Conservation (phyloP, 2,888 invertebrate species). For the Peribatodes rhomboidaria region DNA sequence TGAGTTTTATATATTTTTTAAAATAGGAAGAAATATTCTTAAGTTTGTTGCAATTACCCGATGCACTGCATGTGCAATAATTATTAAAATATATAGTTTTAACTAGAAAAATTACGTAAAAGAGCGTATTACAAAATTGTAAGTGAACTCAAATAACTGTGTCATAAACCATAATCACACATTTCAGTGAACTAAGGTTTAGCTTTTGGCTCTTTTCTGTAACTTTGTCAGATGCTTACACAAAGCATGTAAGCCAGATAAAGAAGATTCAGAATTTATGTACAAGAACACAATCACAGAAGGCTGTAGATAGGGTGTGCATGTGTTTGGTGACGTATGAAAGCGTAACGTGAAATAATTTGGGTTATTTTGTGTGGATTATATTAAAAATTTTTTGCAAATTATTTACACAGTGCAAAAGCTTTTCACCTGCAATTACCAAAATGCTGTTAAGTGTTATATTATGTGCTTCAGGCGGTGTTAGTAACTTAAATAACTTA, state of each 20-base stretch:
- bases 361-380: constrained; percentile 7
- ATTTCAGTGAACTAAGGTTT: not conserved
- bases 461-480: constrained; percentile 39
- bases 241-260: constrained; percentile 37
- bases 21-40: not conserved
- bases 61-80: constrained; percentile 39
- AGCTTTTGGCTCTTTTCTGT: constrained; percentile 22
- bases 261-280: constrained; percentile 22
- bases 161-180: too few species aligned
- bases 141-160: not conserved
- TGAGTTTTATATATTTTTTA: too few species aligned
- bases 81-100: constrained; percentile 2
- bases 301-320: constrained; percentile 38
- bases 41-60: not conserved
- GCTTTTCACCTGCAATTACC: constrained; percentile 35
- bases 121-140: constrained; percentile 14
- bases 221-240: constrained; percentile 36
- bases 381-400: constrained; percentile 1
- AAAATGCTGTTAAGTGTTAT: constrained; percentile 33
- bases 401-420: constrained; percentile 37
- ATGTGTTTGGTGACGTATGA: constrained; percentile 17
- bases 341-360: constrained; percentile 28
- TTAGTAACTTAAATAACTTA: constrained; percentile 16
- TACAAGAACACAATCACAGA: constrained; percentile 33
- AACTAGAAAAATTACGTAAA: constrained; percentile 23